Percentiles rank a stretch among this genome's conserved stretches.
Evolutionary conservation across 1,140 invertebrate genomes (phyloP).

Genomic region (Adoxophyes honmai): DNA sequence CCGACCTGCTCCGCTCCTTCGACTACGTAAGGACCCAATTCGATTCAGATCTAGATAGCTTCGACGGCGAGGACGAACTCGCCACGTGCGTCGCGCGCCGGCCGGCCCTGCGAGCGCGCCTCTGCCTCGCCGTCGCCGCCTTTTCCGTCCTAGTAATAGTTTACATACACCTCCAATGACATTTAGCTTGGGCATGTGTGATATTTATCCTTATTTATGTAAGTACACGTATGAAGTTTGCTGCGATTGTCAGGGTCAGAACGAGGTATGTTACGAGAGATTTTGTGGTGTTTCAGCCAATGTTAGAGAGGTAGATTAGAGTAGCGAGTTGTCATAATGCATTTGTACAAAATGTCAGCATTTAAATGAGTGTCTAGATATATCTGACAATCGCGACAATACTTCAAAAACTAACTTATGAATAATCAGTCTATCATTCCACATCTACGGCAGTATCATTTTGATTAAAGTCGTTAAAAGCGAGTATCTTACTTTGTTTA

Average conservation of each 20-base stretch:
- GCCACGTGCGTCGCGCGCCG: slow-evolving; percentile 35
- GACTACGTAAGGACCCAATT: slow-evolving; percentile 73
- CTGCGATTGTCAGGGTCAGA: slow-evolving; percentile 57
- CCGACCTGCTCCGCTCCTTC: slow-evolving; percentile 67
- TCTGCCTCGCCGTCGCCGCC: slow-evolving; percentile 69
- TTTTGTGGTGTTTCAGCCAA: neutral
- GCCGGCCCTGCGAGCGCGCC: slow-evolving; percentile 50
- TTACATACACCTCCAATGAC: slow-evolving; percentile 70
- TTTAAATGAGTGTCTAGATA: slow-evolving; percentile 33
- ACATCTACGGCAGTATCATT: slow-evolving; percentile 3
- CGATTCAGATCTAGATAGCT: slow-evolving; percentile 62
- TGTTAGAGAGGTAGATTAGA: neutral
- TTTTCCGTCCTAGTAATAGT: slow-evolving; percentile 72
- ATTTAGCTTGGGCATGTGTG: slow-evolving; percentile 58
- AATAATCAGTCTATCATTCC: slow-evolving; percentile 15
- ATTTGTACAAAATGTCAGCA: slow-evolving; percentile 47
- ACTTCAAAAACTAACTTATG: slow-evolving; percentile 33
- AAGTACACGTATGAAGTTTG: slow-evolving; percentile 50
- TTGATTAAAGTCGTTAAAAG: neutral
- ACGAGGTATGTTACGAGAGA: neutral
- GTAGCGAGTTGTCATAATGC: no score
- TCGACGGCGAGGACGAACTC: slow-evolving; percentile 37
- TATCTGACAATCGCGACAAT: slow-evolving; percentile 46
- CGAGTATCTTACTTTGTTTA: neutral
- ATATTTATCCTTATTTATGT: slow-evolving; percentile 58